These are phyloP conservation scores for Tribolium freemani DNA, from an alignment of 2,888 invertebrate species.

Conservation along the genomic window DNA sequence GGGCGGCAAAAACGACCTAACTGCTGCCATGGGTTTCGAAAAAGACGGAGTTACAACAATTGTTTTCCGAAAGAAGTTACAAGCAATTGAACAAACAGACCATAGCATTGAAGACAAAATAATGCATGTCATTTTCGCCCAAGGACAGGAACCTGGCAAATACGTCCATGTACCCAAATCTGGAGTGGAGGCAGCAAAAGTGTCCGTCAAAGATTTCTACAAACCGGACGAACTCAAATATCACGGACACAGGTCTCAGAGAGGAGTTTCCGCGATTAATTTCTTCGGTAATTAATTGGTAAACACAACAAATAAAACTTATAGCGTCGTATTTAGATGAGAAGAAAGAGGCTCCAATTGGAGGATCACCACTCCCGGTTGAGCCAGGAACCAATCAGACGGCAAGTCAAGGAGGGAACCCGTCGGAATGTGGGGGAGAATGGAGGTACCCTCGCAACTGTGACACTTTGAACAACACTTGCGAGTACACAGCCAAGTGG, in stretches of 20 bases:
- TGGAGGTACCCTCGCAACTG: constrained; percentile 84
- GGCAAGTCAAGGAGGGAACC: background rate
- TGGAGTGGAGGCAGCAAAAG: constrained; percentile 77
- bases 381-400: background rate
- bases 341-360: constrained; percentile 41
- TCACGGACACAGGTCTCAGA: constrained; percentile 88
- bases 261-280: constrained; percentile 86
- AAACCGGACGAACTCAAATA: constrained; percentile 92
- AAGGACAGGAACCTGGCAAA: constrained; percentile 85
- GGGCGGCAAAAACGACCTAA: constrained; percentile 92
- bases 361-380: background rate
- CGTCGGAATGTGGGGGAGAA: constrained; percentile 78
- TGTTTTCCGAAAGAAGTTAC: constrained; percentile 87
- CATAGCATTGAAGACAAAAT: constrained; percentile 83
- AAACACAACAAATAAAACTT: background rate
- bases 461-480: constrained; percentile 74
- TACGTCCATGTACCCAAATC: constrained; percentile 84
- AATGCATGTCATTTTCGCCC: constrained; percentile 96
- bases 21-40: constrained; percentile 91
- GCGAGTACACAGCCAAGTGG: constrained; percentile 88
- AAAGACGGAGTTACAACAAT: constrained; percentile 92
- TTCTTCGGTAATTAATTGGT: constrained; percentile 79
- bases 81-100: constrained; percentile 85
- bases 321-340: constrained; percentile 48
- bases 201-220: constrained; percentile 85